Evolutionary conservation across 2,888 invertebrate genomes (phyloP).

Genomic region (Notocelia uddmanniana): DNA sequence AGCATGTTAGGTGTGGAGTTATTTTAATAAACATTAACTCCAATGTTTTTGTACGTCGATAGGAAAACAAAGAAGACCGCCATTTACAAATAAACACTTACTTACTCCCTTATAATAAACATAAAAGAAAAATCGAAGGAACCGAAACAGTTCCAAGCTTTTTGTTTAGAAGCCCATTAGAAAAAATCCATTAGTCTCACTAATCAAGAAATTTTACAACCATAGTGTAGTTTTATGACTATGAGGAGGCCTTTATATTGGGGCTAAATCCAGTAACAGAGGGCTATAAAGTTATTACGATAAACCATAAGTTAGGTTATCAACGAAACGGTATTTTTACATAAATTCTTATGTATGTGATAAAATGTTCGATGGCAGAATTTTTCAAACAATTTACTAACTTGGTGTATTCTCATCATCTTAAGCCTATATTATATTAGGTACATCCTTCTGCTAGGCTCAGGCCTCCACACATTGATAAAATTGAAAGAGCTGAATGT

Average conservation of each 20-base stretch:
- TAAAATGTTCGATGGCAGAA: no score
- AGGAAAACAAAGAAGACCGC: no score
- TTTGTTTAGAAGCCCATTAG: conserved; percentile 75
- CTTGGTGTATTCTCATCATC: no score
- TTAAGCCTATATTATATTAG: no score
- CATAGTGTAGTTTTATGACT: conserved; percentile 77
- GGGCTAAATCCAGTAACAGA: conserved; percentile 62
- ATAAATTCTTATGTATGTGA: background rate
- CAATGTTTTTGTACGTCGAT: no score
- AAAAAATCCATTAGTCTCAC: conserved; percentile 76
- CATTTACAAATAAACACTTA: no score
- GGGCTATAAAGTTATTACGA: conserved; percentile 74
- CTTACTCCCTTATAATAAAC: background rate
- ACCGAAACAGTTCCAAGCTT: conserved; percentile 59
- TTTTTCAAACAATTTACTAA: no score
- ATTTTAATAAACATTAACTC: no score
- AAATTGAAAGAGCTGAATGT: no score
- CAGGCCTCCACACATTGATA: no score
- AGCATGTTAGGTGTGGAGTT: no score
- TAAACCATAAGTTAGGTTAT: conserved; percentile 71
- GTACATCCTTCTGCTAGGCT: no score
- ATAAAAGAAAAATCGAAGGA: background rate
- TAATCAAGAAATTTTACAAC: conserved; percentile 80
- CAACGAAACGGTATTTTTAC: conserved; percentile 53
- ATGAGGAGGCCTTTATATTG: conserved; percentile 75